Conservation (phyloP, 2,888 invertebrate genomes). For the Nycteola revayana region DNA sequence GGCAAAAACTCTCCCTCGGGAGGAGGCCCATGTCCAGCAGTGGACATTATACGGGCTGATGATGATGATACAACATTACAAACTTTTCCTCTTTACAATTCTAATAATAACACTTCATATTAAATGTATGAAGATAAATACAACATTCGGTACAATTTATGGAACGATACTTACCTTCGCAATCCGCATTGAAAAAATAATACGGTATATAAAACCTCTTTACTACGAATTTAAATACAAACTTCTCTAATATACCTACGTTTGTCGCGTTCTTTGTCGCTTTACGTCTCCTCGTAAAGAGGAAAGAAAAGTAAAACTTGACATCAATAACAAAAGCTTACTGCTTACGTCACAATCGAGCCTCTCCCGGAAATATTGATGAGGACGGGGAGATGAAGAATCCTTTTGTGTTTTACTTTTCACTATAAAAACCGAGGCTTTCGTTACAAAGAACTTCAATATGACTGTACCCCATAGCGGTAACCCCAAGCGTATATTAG, state of each 20-base stretch:
- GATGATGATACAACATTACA: too few species aligned
- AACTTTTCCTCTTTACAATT: too few species aligned
- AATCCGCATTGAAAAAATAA: too few species aligned
- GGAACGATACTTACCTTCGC: too few species aligned
- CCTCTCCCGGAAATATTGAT: slow-evolving; percentile 24
- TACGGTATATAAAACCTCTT: too few species aligned
- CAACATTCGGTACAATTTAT: too few species aligned
- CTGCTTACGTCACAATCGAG: slow-evolving; percentile 17
- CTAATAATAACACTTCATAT: too few species aligned
- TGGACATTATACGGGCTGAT: too few species aligned
- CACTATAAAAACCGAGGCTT: slow-evolving; percentile 19
- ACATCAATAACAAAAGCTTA: slow-evolving; percentile 28
- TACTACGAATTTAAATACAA: too few species aligned
- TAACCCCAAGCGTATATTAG: slow-evolving; percentile 43
- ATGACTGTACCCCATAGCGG: slow-evolving; percentile 44
- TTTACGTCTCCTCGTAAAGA: slow-evolving; percentile 13
- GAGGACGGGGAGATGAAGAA: slow-evolving; percentile 22
- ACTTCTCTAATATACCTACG: slow-evolving; percentile 2
- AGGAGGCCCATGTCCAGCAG: too few species aligned
- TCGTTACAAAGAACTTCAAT: slow-evolving; percentile 25
- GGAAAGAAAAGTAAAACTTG: slow-evolving; percentile 15
- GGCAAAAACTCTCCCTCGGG: too few species aligned
- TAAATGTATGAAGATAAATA: too few species aligned
- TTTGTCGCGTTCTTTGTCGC: slow-evolving; percentile 11
- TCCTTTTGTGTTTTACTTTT: slow-evolving; percentile 25